Conservation (phyloP, 2,888 invertebrate genomes). For the Bellardia pandia region DNA sequence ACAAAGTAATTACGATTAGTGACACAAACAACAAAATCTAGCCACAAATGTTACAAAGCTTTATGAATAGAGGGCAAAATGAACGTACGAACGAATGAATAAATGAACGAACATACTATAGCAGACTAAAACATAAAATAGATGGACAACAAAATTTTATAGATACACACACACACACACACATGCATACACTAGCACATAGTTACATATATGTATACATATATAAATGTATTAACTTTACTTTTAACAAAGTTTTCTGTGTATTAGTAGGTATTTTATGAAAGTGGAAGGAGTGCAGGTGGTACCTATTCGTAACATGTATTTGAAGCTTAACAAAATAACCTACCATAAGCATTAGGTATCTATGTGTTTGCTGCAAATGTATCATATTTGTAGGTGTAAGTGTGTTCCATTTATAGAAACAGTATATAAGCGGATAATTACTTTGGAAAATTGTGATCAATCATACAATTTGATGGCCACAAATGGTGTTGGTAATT, state of each 20-base stretch:
- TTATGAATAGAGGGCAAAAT: constrained; percentile 37
- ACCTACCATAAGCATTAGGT: constrained; percentile 27
- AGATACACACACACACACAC: constrained; percentile 35
- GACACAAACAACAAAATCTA: constrained; percentile 71
- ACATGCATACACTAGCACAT: not conserved
- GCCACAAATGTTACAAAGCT: constrained; percentile 61
- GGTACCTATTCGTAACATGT: not conserved
- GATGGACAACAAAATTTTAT: constrained; percentile 49
- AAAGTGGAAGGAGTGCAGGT: not conserved
- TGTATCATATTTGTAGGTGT: not conserved
- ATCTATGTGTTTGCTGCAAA: not conserved
- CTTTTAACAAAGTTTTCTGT: constrained; percentile 28
- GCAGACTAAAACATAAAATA: constrained; percentile 16
- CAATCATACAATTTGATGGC: constrained; percentile 79
- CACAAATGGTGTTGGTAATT: constrained; percentile 70
- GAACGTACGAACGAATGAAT: constrained; percentile 1
- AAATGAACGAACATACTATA: not conserved
- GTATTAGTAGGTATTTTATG: constrained; percentile 4
- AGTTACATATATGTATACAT: not conserved
- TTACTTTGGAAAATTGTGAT: constrained; percentile 81
- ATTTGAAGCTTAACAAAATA: constrained; percentile 56
- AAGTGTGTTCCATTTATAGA: not conserved
- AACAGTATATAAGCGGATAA: constrained; percentile 75
- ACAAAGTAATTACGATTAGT: constrained; percentile 79
- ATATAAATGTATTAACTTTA: constrained; percentile 60